Conservation (phyloP, 2,888 invertebrate genomes). For the Lacanobia oleracea region DNA sequence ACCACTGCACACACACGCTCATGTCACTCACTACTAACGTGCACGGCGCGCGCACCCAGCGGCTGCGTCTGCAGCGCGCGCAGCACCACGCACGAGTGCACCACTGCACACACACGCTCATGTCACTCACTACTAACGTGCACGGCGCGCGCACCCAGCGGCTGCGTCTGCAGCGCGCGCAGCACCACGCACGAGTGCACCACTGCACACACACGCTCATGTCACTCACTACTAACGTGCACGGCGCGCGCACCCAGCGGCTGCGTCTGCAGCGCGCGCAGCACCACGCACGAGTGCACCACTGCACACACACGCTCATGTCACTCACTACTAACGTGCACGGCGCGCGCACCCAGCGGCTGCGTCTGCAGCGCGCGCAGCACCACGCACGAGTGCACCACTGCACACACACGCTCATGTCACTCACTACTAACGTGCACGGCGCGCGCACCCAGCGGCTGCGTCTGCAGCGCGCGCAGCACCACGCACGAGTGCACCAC, state of each 20-base stretch:
- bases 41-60: conserved; percentile 94
- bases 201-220: conserved; percentile 85
- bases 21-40: too few species aligned
- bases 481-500: conserved; percentile 97
- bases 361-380: conserved; percentile 96
- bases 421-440: too few species aligned
- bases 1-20: conserved; percentile 90
- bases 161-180: conserved; percentile 95
- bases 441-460: conserved; percentile 94
- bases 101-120: conserved; percentile 89
- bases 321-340: too few species aligned
- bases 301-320: conserved; percentile 84
- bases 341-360: conserved; percentile 94
- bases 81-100: conserved; percentile 96
- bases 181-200: conserved; percentile 97
- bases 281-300: conserved; percentile 96
- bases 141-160: conserved; percentile 94
- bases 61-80: conserved; percentile 96
- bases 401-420: conserved; percentile 70
- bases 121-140: too few species aligned
- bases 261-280: conserved; percentile 95
- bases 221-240: too few species aligned
- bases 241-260: conserved; percentile 94
- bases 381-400: conserved; percentile 96
- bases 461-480: conserved; percentile 95